These are phyloP conservation scores for Orcinus orca DNA, from an alignment of 2,113 vertebrate genomes.

Conservation along the genomic window DNA sequence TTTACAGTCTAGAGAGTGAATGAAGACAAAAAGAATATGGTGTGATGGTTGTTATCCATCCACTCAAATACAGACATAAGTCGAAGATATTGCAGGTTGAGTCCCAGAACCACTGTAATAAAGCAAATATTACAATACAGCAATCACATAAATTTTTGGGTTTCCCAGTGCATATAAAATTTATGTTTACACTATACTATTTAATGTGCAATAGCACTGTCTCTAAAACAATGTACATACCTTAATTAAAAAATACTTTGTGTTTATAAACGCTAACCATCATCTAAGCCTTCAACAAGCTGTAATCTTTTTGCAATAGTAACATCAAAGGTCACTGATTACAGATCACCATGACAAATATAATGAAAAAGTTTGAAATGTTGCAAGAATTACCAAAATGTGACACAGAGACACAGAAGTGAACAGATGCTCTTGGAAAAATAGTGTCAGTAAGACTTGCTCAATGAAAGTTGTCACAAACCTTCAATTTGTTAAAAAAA, in stretches of 20 bases:
- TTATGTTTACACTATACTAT: not conserved
- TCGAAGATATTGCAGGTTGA: not conserved
- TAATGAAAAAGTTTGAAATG: not conserved
- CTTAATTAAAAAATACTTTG: not conserved
- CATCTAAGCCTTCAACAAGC: not conserved
- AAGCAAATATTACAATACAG: not conserved
- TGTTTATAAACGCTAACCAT: not conserved
- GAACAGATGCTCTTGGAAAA: not conserved
- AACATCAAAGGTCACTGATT: not conserved
- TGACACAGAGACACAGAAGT: not conserved
- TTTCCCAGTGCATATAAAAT: not conserved
- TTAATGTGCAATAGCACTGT: not conserved
- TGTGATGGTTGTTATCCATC: not conserved
- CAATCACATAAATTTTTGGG: not conserved
- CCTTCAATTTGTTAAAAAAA: not conserved
- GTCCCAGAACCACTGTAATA: not conserved
- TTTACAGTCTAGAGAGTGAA: not conserved
- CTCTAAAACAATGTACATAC: not conserved
- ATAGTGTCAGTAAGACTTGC: not conserved
- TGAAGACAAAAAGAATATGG: not conserved
- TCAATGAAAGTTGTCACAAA: not conserved
- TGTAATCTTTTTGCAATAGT: not conserved
- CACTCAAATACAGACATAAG: not conserved
- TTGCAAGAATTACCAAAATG: not conserved
- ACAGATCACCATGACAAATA: not conserved